phyloP scores from a whole-genome alignment of 2,113 vertebrate species.

The Barbus barbus region DNA sequence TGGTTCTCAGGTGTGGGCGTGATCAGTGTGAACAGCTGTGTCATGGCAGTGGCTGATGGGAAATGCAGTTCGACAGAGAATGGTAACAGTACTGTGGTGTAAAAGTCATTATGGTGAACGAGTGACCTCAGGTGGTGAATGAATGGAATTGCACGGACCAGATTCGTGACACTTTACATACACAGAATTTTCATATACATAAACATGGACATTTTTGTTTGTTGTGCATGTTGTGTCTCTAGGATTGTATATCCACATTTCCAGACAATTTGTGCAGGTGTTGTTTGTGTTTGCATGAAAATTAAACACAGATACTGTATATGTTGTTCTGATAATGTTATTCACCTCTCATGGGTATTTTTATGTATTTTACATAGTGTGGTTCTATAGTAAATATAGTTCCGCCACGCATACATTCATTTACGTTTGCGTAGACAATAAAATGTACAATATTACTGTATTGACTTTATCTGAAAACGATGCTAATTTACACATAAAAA shows the following conservation, averaged over 20 bases:
- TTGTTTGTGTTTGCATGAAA: slow-evolving; percentile 53
- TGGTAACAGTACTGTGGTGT: no score
- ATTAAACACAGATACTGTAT: not conserved
- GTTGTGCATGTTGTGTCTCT: slow-evolving; percentile 22
- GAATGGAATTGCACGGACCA: no score
- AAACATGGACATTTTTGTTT: slow-evolving; percentile 12
- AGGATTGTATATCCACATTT: not conserved
- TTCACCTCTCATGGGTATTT: not conserved
- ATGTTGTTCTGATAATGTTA: not conserved
- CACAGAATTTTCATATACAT: not conserved
- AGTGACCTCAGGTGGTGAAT: no score
- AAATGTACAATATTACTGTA: not conserved
- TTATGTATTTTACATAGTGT: not conserved
- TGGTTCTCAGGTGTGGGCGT: no score
- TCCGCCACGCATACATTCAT: not conserved
- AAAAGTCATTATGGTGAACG: no score
- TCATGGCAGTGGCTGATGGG: no score
- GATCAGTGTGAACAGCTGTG: no score
- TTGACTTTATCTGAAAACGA: not conserved
- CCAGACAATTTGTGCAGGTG: slow-evolving; percentile 23
- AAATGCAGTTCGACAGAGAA: no score
- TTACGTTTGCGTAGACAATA: not conserved
- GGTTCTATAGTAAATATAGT: no score
- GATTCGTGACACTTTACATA: no score
- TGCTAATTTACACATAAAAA: not conserved